phyloP scores from a whole-genome alignment of 2,113 vertebrate species.

The Conger conger region DNA sequence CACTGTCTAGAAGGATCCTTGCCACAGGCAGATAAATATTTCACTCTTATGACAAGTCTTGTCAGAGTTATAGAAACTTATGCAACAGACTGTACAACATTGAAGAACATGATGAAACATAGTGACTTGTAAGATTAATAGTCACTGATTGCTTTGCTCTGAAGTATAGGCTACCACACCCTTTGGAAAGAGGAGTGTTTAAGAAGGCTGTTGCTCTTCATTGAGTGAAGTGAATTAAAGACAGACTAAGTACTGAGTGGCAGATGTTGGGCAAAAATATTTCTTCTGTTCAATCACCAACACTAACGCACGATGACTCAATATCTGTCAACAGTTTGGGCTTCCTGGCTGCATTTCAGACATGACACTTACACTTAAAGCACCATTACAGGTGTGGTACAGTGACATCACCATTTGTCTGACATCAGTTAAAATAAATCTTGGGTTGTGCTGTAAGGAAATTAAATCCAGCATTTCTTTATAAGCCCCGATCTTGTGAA shows the following conservation, averaged over 20 bases:
- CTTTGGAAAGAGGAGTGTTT: constrained; percentile 30
- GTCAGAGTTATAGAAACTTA: neutral
- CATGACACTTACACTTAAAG: neutral
- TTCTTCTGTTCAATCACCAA: neutral
- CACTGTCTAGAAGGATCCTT: neutral
- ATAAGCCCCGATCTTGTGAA: neutral
- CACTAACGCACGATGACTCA: neutral
- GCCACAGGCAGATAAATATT: neutral
- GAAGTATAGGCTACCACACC: neutral
- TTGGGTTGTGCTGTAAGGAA: neutral
- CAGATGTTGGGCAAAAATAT: neutral
- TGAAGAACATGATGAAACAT: neutral
- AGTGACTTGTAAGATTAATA: neutral
- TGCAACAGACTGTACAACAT: neutral
- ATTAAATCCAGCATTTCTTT: neutral
- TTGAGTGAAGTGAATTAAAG: neutral
- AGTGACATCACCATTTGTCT: neutral
- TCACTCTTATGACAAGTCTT: neutral
- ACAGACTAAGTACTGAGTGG: neutral
- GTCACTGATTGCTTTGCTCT: neutral
- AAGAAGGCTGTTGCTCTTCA: constrained; percentile 19
- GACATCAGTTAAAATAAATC: neutral
- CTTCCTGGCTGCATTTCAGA: neutral
- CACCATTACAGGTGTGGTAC: no score
- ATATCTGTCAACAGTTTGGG: neutral